Evolutionary conservation across 1,140 invertebrate genomes (phyloP).

Genomic region (Nomia melanderi): DNA sequence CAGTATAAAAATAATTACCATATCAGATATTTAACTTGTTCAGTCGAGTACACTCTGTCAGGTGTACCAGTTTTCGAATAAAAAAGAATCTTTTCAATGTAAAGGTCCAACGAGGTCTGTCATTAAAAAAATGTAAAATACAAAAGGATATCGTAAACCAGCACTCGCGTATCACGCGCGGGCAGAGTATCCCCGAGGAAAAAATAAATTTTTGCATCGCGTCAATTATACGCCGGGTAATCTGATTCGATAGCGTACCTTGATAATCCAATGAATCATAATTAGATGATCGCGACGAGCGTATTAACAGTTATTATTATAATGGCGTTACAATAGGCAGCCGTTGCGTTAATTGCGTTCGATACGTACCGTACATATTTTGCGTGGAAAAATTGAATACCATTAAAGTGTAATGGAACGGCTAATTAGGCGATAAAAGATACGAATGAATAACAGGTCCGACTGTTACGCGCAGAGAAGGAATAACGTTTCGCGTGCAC

Average conservation of each 20-base stretch:
- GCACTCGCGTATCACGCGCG: background rate
- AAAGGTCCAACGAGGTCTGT: background rate
- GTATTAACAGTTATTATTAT: slow-evolving; percentile 66
- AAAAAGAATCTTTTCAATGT: too few relatives aligned
- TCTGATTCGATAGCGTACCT: slow-evolving; percentile 57
- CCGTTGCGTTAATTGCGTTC: slow-evolving; percentile 58
- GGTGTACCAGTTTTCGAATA: too few relatives aligned
- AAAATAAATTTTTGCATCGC: slow-evolving; percentile 48
- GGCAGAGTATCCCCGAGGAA: background rate
- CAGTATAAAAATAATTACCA: too few relatives aligned
- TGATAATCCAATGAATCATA: slow-evolving; percentile 64
- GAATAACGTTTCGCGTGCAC: slow-evolving; percentile 11
- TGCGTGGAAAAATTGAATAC: slow-evolving; percentile 63
- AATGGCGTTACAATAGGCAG: slow-evolving; percentile 63
- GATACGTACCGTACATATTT: slow-evolving; percentile 55
- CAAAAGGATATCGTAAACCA: background rate
- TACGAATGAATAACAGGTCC: slow-evolving; percentile 54
- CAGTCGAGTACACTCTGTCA: too few relatives aligned
- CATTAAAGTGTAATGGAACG: slow-evolving; percentile 66
- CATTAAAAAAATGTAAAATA: background rate
- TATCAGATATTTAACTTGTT: too few relatives aligned
- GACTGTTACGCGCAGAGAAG: slow-evolving; percentile 41
- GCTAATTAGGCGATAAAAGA: slow-evolving; percentile 62
- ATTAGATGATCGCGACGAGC: slow-evolving; percentile 61
- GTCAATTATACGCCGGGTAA: slow-evolving; percentile 51